phyloP scores from a whole-genome alignment of 2,797 vertebrate species.

The Gadopsis bispinosus region DNA sequence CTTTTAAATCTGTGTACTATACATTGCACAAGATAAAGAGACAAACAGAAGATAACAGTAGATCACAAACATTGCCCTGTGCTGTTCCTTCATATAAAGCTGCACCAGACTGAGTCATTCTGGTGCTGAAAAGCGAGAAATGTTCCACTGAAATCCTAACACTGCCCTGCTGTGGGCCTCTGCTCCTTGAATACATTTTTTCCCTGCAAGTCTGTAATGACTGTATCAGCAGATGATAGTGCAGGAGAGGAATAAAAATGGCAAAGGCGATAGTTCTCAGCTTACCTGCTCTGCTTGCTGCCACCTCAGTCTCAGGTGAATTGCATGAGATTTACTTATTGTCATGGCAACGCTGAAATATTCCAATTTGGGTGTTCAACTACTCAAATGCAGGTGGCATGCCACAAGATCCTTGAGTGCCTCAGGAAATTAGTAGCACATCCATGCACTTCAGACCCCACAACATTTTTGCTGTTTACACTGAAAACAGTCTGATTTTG shows the following conservation, averaged over 20 bases:
- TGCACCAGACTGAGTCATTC: constrained; percentile 17
- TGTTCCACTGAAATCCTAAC: constrained; percentile 27
- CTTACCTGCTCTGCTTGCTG: constrained; percentile 22
- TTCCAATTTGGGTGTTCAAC: constrained; percentile 31
- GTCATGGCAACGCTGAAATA: constrained; percentile 53
- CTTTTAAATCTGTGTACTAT: neutral
- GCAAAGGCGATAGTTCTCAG: constrained; percentile 27
- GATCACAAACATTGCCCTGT: neutral
- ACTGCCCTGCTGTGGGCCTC: constrained; percentile 41
- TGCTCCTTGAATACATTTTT: constrained; percentile 34
- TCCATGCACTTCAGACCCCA: neutral
- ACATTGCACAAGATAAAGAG: neutral
- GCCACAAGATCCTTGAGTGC: neutral
- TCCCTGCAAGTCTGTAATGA: constrained; percentile 20
- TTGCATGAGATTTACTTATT: constrained; percentile 43
- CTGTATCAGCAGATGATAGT: constrained; percentile 47
- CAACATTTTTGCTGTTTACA: no score
- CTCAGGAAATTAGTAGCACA: neutral
- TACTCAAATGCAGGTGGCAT: constrained; percentile 2
- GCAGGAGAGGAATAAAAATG: constrained; percentile 11
- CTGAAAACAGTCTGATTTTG: neutral
- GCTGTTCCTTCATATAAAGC: neutral
- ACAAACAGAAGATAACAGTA: neutral
- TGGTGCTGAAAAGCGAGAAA: constrained; percentile 22
- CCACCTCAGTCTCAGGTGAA: constrained; percentile 41